These are phyloP conservation scores for Pseudomyrmex concolor DNA, from an alignment of 1,140 invertebrate genomes.

Conservation along the genomic window DNA sequence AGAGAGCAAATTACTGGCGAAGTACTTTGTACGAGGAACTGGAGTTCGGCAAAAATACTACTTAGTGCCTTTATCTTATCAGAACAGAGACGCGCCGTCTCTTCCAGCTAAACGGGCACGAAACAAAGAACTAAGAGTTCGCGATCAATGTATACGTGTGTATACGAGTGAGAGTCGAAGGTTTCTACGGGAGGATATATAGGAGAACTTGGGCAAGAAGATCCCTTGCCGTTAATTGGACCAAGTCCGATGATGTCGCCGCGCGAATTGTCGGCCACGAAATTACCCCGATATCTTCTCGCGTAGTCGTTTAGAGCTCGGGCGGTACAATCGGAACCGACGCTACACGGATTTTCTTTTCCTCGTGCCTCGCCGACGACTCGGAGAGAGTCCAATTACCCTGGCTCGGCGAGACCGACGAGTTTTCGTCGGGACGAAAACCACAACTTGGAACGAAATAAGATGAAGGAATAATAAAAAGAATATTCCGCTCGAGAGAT, in stretches of 20 bases:
- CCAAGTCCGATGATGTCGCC: slow-evolving; percentile 67
- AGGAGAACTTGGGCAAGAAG: slow-evolving; percentile 39
- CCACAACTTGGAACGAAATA: slow-evolving; percentile 22
- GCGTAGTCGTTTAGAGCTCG: slow-evolving; percentile 45
- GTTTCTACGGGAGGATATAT: slow-evolving; percentile 56
- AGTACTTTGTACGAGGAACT: slow-evolving; percentile 2
- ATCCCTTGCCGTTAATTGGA: slow-evolving; percentile 72
- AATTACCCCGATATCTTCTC: slow-evolving; percentile 74
- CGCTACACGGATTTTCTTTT: slow-evolving; percentile 61
- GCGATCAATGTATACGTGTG: slow-evolving; percentile 34
- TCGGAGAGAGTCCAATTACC: slow-evolving; percentile 49
- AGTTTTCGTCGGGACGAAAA: slow-evolving; percentile 39
- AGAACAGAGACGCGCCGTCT: background rate
- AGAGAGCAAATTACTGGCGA: slow-evolving; percentile 1
- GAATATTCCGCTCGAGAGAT: background rate
- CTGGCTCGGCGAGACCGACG: slow-evolving; percentile 30
- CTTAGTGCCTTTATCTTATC: slow-evolving; percentile 36
- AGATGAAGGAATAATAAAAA: slow-evolving; percentile 38
- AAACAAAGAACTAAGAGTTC: slow-evolving; percentile 31
- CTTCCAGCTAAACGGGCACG: background rate
- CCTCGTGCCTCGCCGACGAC: slow-evolving; percentile 12
- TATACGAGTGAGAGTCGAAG: slow-evolving; percentile 28
- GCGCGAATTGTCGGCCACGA: slow-evolving; percentile 72
- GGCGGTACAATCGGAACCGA: slow-evolving; percentile 46
- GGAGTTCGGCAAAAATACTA: slow-evolving; percentile 33